Evolutionary conservation across 2,888 invertebrate genomes (phyloP), one percentile per base, ranked within the genome.

Genomic region (Cosmopolites sordidus): DNA sequence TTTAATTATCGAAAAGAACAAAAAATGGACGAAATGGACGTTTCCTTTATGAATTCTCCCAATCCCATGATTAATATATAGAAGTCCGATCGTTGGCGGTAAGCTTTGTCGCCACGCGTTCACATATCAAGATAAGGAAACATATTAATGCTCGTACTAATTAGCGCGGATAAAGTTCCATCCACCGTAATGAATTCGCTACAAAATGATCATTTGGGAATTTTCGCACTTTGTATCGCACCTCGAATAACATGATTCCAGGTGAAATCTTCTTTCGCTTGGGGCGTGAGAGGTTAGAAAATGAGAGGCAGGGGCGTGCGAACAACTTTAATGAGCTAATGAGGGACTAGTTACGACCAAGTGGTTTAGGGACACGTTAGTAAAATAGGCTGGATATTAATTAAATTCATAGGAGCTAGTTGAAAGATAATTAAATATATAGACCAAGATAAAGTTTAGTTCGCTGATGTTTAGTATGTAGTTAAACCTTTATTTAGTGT

Each of bases 201-300:
- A 48, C 52, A 53, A 53, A 53, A 53, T 53, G 52, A 53, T 53
- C 43, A 53, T 53, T 53, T 47, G 52, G 48, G 52, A 38, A 53
- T 43, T 47, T 53, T 53, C 52, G 47, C 52, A 42, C 52, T 43
- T 43, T 39, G 52, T 48, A 51, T 51, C 51, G 51, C 51, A 51
- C 45, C 43, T 44, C 37, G 38, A 12, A 43, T 43, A 27, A 43
- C 49, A 49, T 49, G 39, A 47, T 47, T 47, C 39, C 29, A 27
- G 47, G 47, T 47, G 27, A 29, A 46, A 46, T 47, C 40, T 47
- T 47, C 40, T 47, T 47, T 47, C 16, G 16, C 39, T 29, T 12
- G 16, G 37, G 39, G 39, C 47, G 29, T 38, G 47, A 47, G 47
- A 47, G 33, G 11, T 16, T 15, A 16, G 3, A 33, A 30, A 47